Evolutionary conservation across 2,113 vertebrate genomes (phyloP).

Genomic region (Platycercus adscitus): DNA sequence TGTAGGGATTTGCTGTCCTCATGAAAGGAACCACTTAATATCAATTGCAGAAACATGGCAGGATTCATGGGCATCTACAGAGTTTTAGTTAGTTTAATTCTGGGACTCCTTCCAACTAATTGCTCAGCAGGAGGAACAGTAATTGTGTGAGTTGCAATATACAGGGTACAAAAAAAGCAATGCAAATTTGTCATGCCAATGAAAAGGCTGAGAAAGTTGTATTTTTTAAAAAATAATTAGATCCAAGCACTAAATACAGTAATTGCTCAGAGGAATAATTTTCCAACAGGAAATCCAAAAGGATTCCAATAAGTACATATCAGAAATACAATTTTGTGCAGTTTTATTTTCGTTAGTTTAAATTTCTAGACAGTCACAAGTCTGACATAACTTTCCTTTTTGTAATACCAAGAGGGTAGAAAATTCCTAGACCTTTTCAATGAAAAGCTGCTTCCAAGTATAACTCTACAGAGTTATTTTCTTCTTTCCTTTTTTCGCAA

Average conservation of each 20-base stretch:
- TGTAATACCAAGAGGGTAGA: not conserved
- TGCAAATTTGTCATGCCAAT: not conserved
- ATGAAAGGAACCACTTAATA: not conserved
- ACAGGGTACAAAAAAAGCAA: not conserved
- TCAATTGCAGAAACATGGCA: not conserved
- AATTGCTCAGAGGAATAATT: not conserved
- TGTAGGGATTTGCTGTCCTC: not conserved
- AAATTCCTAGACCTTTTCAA: not conserved
- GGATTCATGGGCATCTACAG: not conserved
- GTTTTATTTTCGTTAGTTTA: conserved; percentile 9
- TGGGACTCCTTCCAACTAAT: not conserved
- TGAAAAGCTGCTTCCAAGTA: not conserved
- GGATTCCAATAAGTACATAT: not conserved
- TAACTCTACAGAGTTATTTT: not conserved
- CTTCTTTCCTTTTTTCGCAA: not conserved
- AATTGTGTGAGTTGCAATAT: not conserved
- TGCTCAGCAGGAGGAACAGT: not conserved
- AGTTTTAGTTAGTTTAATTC: not conserved
- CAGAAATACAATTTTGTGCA: not conserved
- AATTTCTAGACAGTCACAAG: not conserved
- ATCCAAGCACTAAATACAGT: not conserved
- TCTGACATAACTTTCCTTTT: not conserved
- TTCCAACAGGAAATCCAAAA: not conserved
- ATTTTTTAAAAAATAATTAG: not conserved
- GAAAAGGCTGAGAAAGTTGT: not conserved